These are phyloP conservation scores for Dasysyrphus albostriatus DNA, from an alignment of 2,888 invertebrate genomes.

Conservation along the genomic window DNA sequence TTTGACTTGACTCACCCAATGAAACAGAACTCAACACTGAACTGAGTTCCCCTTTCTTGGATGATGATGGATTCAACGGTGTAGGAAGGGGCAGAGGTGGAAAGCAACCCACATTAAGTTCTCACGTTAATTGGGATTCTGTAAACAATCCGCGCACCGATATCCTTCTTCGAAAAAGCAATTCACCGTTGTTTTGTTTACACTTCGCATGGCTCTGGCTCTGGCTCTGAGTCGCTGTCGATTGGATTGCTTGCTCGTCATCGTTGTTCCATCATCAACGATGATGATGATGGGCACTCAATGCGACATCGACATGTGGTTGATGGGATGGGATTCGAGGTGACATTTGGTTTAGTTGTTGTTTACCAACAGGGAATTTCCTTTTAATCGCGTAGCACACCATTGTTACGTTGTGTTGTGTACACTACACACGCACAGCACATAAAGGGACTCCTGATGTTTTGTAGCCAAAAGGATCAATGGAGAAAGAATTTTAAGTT, in stretches of 20 bases:
- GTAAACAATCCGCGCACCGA: constrained; percentile 69
- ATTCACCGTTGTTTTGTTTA: constrained; percentile 74
- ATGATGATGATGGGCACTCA: constrained; percentile 40
- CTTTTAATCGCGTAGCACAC: constrained; percentile 54
- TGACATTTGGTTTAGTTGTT: constrained; percentile 74
- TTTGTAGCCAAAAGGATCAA: not conserved
- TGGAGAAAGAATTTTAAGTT: constrained; percentile 20
- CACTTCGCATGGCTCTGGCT: constrained; percentile 69
- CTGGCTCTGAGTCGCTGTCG: not conserved
- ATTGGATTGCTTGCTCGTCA: constrained; percentile 52
- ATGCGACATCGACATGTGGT: constrained; percentile 67
- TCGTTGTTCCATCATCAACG: constrained; percentile 14
- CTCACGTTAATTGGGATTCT: constrained; percentile 76
- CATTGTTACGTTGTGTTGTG: constrained; percentile 17
- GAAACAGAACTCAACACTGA: not conserved
- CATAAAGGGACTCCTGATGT: not conserved
- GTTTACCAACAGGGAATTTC: constrained; percentile 65
- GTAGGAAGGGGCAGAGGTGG: constrained; percentile 5
- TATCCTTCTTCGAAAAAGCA: constrained; percentile 72
- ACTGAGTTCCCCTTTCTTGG: not conserved
- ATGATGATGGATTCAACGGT: constrained; percentile 26
- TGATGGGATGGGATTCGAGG: constrained; percentile 73
- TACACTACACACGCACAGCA: not conserved
- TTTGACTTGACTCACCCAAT: not conserved
- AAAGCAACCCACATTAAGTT: constrained; percentile 65